phyloP scores from a whole-genome alignment of 2,113 vertebrate species.

The Turnix velox region DNA sequence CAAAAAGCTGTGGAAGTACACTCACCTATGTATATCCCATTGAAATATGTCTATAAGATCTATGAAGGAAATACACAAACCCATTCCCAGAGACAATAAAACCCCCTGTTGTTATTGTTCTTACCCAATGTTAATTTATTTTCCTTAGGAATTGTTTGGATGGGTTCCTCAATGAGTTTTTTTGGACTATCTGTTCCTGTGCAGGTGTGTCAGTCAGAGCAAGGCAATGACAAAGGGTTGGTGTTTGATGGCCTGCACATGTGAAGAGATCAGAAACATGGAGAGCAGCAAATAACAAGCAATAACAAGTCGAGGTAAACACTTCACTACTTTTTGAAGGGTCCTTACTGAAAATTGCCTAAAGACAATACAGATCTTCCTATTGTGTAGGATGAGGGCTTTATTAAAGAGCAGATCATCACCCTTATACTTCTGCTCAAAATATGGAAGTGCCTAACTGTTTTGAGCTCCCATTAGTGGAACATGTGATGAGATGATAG shows the following conservation, averaged over 20 bases:
- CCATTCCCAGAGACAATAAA: background rate
- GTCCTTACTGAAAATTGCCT: background rate
- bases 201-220: background rate
- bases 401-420: background rate
- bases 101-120: background rate
- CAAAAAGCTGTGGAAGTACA: background rate
- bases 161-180: background rate
- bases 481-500: background rate
- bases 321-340: background rate
- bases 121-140: background rate
- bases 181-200: background rate
- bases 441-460: background rate
- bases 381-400: background rate
- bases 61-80: background rate
- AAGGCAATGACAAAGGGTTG: background rate
- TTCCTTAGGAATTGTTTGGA: background rate
- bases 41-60: background rate
- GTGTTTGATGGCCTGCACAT: rapidly evolving
- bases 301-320: background rate
- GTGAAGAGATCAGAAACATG: background rate
- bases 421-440: background rate
- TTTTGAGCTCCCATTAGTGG: background rate
- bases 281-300: background rate
- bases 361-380: background rate
- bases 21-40: background rate